These are phyloP conservation scores for Drosophila histrio DNA, from an alignment of 2,888 invertebrate species.

Conservation along the genomic window DNA sequence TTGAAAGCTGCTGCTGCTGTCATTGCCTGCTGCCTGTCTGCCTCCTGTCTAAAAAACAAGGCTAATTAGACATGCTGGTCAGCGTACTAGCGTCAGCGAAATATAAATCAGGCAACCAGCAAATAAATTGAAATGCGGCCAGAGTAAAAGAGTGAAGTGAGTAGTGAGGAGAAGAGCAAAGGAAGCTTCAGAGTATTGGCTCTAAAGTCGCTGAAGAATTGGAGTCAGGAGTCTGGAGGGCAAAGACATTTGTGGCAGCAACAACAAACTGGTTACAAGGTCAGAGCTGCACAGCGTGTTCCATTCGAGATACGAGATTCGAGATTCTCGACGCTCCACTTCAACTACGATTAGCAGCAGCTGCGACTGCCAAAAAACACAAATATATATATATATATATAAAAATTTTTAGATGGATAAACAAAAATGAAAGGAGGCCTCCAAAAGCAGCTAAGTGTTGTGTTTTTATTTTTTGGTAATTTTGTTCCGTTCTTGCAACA, in stretches of 20 bases:
- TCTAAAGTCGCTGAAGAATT: background rate
- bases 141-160: conserved; percentile 10
- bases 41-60: conserved; percentile 36
- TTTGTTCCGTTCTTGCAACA: conserved; percentile 51
- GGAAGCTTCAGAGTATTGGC: conserved; percentile 5
- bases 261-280: conserved; percentile 47
- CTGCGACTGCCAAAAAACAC: conserved; percentile 9
- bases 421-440: conserved; percentile 65
- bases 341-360: conserved; percentile 19
- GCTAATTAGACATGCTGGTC: conserved; percentile 70
- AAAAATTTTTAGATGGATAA: background rate
- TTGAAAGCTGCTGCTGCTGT: conserved; percentile 42
- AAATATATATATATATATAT: background rate
- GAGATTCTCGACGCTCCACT: conserved; percentile 37
- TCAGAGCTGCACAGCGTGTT: conserved; percentile 31
- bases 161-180: conserved; percentile 6
- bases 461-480: conserved; percentile 14
- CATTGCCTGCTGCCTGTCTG: conserved; percentile 27
- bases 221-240: conserved; percentile 22
- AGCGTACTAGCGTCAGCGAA: conserved; percentile 13
- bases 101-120: conserved; percentile 44
- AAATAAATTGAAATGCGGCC: conserved; percentile 47
- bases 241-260: conserved; percentile 42
- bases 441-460: conserved; percentile 39
- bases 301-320: conserved; percentile 5